phyloP scores from a whole-genome alignment of 2,797 vertebrate genomes.

The Sebastes reedi region DNA sequence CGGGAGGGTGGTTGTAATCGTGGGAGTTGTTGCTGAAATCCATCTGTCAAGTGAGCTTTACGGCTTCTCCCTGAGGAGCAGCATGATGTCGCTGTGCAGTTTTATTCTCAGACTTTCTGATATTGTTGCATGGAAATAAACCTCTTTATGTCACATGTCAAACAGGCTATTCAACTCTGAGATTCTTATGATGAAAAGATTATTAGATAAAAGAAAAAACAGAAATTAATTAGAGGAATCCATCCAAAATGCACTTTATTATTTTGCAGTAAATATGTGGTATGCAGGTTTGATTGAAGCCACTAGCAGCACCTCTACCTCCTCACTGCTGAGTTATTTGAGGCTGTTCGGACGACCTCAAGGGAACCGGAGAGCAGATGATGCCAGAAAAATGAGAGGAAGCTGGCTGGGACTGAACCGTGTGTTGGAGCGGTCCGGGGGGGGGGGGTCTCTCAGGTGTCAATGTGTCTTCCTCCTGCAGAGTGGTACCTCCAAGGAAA shows the following conservation, averaged over 20 bases:
- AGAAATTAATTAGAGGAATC: neutral
- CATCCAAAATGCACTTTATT: neutral
- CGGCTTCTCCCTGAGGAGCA: neutral
- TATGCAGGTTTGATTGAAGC: neutral
- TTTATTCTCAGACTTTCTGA: neutral
- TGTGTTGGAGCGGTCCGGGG: neutral
- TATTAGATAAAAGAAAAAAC: neutral
- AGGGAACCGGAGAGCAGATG: constrained; percentile 41
- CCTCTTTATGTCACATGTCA: neutral
- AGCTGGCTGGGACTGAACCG: constrained; percentile 12
- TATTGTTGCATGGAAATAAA: neutral
- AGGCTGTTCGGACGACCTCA: constrained; percentile 6
- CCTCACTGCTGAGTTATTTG: constrained; percentile 37
- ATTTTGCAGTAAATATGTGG: neutral
- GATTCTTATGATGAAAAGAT: neutral
- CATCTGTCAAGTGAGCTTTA: constrained; percentile 30
- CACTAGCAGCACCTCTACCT: neutral
- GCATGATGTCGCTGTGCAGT: neutral
- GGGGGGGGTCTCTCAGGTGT: constrained; percentile 44
- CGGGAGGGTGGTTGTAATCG: neutral
- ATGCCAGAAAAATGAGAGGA: constrained; percentile 35
- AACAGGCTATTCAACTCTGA: neutral
- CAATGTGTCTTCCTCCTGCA: constrained; percentile 31
- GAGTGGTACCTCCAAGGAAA: constrained; percentile 9
- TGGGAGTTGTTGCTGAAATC: constrained; percentile 38